phyloP scores from a whole-genome alignment of 2,888 invertebrate species.

The Drosophila kambysellisi region DNA sequence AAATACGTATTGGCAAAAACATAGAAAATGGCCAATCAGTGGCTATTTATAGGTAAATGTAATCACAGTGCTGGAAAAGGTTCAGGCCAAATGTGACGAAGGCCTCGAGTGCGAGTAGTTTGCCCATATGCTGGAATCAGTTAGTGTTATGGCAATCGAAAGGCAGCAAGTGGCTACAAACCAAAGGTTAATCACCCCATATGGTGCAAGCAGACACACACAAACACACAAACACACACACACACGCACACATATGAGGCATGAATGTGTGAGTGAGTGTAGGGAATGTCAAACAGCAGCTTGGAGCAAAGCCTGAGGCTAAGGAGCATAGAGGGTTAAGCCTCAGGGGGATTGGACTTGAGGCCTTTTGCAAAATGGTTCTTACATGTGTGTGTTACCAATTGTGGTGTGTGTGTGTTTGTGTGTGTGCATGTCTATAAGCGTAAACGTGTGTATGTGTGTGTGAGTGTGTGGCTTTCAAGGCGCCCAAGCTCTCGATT shows the following conservation, averaged over 20 bases:
- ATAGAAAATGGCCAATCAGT: constrained; percentile 51
- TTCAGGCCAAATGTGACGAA: constrained; percentile 15
- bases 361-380: constrained; percentile 77
- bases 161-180: constrained; percentile 57
- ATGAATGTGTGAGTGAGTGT: constrained; percentile 25
- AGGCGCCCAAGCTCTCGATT: constrained; percentile 74
- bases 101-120: constrained; percentile 24
- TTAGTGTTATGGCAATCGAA: constrained; percentile 52
- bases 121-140: constrained; percentile 56
- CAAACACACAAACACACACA: constrained; percentile 16
- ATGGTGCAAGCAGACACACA: constrained; percentile 36
- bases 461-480: constrained; percentile 53
- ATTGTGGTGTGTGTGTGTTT: not conserved
- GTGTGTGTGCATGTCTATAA: not conserved
- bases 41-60: constrained; percentile 41
- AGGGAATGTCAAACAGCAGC: constrained; percentile 33
- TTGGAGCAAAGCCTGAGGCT: constrained; percentile 23
- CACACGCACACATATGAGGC: not conserved
- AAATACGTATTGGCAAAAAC: constrained; percentile 9
- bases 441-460: constrained; percentile 10
- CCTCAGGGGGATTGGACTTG: constrained; percentile 43
- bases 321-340: constrained; percentile 35
- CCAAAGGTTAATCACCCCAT: constrained; percentile 79
- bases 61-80: constrained; percentile 34
- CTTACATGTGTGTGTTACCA: constrained; percentile 3